phyloP scores from a whole-genome alignment of 2,888 invertebrate species.

The Suillia variegata region DNA sequence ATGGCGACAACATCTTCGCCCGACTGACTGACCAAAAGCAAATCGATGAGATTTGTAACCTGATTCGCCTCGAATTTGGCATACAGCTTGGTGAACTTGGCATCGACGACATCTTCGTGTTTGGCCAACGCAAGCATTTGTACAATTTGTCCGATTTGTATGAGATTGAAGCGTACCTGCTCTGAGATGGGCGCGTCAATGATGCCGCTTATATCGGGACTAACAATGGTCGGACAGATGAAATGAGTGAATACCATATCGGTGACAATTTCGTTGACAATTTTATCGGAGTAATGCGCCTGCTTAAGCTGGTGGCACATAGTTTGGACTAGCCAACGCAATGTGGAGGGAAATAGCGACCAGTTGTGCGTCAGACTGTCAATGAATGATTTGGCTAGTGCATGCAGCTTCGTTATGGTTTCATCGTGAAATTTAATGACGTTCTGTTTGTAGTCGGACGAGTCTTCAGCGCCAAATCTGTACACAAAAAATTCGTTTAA shows the following conservation, averaged over 20 bases:
- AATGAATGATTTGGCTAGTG: slow-evolving; percentile 81
- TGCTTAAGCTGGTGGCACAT: slow-evolving; percentile 74
- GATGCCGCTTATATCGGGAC: slow-evolving; percentile 94
- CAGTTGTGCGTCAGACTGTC: slow-evolving; percentile 81
- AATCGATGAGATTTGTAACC: slow-evolving; percentile 78
- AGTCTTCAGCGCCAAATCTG: slow-evolving; percentile 80
- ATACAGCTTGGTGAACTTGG: slow-evolving; percentile 77
- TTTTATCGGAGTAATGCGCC: slow-evolving; percentile 57
- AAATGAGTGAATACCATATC: slow-evolving; percentile 93
- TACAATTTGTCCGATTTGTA: slow-evolving; percentile 90
- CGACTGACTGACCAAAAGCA: slow-evolving; percentile 64
- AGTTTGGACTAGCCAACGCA: slow-evolving; percentile 90
- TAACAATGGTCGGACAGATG: slow-evolving; percentile 94
- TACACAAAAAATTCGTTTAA: slow-evolving; percentile 54
- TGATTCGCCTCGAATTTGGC: slow-evolving; percentile 79
- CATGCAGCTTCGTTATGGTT: slow-evolving; percentile 78
- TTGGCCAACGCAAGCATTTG: slow-evolving; percentile 88
- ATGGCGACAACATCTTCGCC: slow-evolving; percentile 60
- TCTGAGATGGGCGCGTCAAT: slow-evolving; percentile 91
- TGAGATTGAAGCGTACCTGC: slow-evolving; percentile 86
- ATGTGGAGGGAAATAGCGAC: slow-evolving; percentile 86
- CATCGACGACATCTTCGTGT: slow-evolving; percentile 76
- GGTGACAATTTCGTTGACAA: slow-evolving; percentile 74
- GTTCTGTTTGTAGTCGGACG: slow-evolving; percentile 74
- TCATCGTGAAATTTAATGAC: slow-evolving; percentile 79